Evolutionary conservation across 2,113 vertebrate genomes (phyloP).

Genomic region (Brachyhypopomus occidentalis): DNA sequence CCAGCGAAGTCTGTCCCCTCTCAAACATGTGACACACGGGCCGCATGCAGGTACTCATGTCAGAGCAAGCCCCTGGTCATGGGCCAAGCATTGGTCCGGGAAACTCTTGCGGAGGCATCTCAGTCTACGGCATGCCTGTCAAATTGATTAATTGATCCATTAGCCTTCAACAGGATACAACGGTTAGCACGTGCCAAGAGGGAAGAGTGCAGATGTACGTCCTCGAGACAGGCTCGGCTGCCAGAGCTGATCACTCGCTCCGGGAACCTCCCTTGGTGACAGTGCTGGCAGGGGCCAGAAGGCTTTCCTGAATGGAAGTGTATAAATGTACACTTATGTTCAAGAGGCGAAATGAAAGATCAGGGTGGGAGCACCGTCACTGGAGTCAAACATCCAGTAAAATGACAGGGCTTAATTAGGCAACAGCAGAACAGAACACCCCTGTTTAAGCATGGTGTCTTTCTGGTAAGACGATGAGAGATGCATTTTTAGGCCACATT

Average conservation of each 20-base stretch:
- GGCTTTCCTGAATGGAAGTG: constrained; percentile 56
- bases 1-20: constrained; percentile 9
- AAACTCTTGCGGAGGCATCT: constrained; percentile 18
- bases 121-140: constrained; percentile 38
- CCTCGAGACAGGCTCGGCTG: constrained; percentile 50
- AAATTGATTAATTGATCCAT: constrained; percentile 54
- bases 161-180: constrained; percentile 51
- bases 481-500: neutral
- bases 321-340: constrained; percentile 48
- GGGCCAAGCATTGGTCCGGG: constrained; percentile 25
- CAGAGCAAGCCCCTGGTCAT: constrained; percentile 20
- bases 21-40: neutral
- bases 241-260: constrained; percentile 49
- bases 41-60: neutral
- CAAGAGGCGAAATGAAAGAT: constrained; percentile 47
- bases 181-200: constrained; percentile 37
- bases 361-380: constrained; percentile 40
- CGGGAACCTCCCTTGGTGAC: constrained; percentile 50
- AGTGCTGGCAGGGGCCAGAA: constrained; percentile 52
- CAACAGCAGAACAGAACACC: constrained; percentile 26
- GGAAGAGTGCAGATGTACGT: constrained; percentile 52
- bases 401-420: constrained; percentile 27
- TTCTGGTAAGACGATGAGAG: neutral
- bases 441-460: neutral
- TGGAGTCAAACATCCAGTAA: constrained; percentile 40